Evolutionary conservation across 2,113 vertebrate genomes (phyloP).

Genomic region (Cyanocitta stelleri): DNA sequence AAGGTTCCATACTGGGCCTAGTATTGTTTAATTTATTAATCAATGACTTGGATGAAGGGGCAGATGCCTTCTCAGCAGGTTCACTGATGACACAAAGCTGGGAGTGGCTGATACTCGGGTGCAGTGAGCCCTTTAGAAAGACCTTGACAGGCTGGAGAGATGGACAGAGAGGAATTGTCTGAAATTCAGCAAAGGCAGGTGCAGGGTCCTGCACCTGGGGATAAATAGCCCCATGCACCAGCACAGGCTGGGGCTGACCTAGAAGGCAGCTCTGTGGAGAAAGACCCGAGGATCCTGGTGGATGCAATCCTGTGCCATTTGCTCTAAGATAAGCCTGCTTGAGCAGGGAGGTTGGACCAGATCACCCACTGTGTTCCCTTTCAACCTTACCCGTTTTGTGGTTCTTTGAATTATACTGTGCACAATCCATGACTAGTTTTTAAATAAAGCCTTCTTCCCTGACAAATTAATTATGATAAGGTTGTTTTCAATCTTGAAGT

Average conservation of each 20-base stretch:
- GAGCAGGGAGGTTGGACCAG: background rate
- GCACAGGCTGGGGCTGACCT: background rate
- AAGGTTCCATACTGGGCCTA: background rate
- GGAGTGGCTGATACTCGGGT: background rate
- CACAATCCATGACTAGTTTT: constrained; percentile 43
- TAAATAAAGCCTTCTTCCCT: constrained; percentile 38
- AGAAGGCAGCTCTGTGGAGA: background rate
- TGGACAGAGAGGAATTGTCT: background rate
- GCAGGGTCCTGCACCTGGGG: background rate
- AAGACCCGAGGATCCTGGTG: background rate
- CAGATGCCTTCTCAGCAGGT: background rate
- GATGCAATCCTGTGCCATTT: background rate
- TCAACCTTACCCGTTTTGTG: background rate
- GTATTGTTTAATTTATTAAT: background rate
- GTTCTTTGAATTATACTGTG: constrained; percentile 39
- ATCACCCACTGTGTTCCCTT: background rate
- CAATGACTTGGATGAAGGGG: background rate
- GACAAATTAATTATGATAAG: constrained; percentile 42
- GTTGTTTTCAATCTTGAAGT: constrained; percentile 39
- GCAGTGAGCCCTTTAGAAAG: background rate
- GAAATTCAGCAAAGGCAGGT: background rate
- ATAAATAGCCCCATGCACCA: background rate
- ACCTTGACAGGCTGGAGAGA: background rate
- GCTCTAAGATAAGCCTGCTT: background rate
- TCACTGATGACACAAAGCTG: background rate